phyloP scores from a whole-genome alignment of 2,888 invertebrate species.

The Ophion costatus region DNA sequence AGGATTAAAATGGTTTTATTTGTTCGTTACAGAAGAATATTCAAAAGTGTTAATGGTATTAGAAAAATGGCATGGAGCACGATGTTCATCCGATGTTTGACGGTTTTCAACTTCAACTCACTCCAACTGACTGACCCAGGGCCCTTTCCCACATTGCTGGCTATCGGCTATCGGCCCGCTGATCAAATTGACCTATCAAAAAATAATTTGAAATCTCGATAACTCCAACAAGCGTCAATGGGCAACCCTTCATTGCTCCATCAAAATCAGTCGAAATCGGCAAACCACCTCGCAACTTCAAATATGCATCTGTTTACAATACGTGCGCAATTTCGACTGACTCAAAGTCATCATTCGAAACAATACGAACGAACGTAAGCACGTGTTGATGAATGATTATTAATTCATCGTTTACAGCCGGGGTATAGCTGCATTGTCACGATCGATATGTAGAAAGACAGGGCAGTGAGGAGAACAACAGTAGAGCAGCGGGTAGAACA shows the following conservation, averaged over 20 bases:
- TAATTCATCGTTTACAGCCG: background rate
- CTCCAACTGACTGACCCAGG: no score
- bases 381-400: background rate
- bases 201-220: background rate
- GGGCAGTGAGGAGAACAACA: slow-evolving; percentile 7
- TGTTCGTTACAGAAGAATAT: no score
- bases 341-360: background rate
- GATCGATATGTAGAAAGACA: slow-evolving; percentile 19
- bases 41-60: no score
- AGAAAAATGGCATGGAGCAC: no score
- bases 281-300: background rate
- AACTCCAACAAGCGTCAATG: background rate
- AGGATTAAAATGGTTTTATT: no score
- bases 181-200: background rate
- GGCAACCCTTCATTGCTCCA: background rate
- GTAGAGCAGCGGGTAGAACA: slow-evolving; percentile 8
- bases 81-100: no score
- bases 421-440: background rate
- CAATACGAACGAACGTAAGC: background rate
- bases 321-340: background rate
- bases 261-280: background rate
- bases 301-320: background rate
- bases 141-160: background rate
- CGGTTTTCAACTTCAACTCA: no score
- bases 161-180: background rate